Evolutionary conservation across 2,888 invertebrate species (phyloP).

Genomic region (Pristionchus entomophagus): DNA sequence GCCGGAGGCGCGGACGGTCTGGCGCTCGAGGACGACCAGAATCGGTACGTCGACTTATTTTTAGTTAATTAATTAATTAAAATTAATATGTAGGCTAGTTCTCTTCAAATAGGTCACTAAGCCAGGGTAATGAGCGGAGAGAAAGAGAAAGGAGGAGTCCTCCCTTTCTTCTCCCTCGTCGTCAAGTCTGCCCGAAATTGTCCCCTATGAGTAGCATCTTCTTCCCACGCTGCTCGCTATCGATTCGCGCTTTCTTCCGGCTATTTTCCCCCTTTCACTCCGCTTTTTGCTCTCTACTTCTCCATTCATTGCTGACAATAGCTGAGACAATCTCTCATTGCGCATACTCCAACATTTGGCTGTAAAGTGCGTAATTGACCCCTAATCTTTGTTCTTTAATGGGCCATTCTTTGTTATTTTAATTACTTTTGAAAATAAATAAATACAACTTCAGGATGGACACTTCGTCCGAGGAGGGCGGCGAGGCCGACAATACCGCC

Average conservation of each 20-base stretch:
- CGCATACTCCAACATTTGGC: no score
- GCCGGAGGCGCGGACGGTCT: neutral
- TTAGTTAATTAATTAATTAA: no score
- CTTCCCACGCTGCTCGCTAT: neutral
- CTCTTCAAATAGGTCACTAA: no score
- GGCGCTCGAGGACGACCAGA: conserved; percentile 21
- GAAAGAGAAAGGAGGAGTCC: neutral
- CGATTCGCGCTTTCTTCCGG: neutral
- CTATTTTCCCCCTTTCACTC: neutral
- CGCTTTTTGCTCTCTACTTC: neutral
- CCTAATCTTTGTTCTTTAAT: no score
- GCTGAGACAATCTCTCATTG: no score
- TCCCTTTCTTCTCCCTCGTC: neutral
- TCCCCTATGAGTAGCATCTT: neutral
- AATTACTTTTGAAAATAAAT: neutral
- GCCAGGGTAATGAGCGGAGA: neutral
- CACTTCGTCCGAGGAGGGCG: conserved; percentile 53
- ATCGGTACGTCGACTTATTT: neutral
- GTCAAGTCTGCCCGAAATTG: neutral
- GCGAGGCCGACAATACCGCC: conserved; percentile 56
- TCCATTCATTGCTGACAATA: no score
- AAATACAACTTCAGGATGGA: conserved; percentile 41
- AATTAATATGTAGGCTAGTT: no score
- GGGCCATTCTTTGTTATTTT: no score
- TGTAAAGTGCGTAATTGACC: no score